These are phyloP conservation scores for Arge pagana DNA, from an alignment of 2,888 invertebrate genomes.

Conservation along the genomic window DNA sequence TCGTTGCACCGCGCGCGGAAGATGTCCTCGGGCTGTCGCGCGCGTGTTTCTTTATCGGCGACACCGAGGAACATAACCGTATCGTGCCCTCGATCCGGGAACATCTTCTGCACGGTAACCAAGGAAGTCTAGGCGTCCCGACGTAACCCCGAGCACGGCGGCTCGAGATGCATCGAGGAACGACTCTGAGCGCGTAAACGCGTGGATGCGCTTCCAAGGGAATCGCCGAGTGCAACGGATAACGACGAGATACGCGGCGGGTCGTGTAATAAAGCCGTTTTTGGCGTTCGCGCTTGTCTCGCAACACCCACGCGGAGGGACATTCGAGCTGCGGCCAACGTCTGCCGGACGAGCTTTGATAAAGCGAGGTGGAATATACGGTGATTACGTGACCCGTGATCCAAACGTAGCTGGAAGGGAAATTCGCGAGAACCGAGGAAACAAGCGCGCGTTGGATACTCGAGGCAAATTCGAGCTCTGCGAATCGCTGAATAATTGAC, in stretches of 20 bases:
- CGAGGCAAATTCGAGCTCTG: too few relatives aligned
- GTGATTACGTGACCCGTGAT: conserved; percentile 3
- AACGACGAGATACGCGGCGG: conserved; percentile 11
- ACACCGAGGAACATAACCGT: conserved; percentile 46
- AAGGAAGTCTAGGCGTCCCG: not conserved
- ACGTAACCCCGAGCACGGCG: too few relatives aligned
- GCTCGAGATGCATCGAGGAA: too few relatives aligned
- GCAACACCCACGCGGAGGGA: conserved; percentile 50
- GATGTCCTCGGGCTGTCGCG: conserved; percentile 27
- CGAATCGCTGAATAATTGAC: too few relatives aligned
- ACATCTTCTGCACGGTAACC: conserved; percentile 19
- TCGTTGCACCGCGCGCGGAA: conserved; percentile 8
- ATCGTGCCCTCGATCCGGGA: conserved; percentile 39
- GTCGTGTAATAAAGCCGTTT: conserved; percentile 37
- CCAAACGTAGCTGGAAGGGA: conserved; percentile 5
- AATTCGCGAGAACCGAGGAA: not conserved
- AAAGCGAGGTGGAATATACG: not conserved
- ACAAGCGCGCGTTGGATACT: too few relatives aligned
- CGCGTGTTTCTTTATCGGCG: conserved; percentile 26
- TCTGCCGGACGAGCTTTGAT: conserved; percentile 8
- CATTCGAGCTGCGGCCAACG: conserved; percentile 36
- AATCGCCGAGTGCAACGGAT: conserved; percentile 5
- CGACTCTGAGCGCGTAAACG: not conserved
- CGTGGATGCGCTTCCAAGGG: conserved; percentile 6
- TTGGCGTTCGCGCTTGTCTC: conserved; percentile 40